phyloP scores from a whole-genome alignment of 1,140 invertebrate genomes.

The Steinernema feltiae region DNA sequence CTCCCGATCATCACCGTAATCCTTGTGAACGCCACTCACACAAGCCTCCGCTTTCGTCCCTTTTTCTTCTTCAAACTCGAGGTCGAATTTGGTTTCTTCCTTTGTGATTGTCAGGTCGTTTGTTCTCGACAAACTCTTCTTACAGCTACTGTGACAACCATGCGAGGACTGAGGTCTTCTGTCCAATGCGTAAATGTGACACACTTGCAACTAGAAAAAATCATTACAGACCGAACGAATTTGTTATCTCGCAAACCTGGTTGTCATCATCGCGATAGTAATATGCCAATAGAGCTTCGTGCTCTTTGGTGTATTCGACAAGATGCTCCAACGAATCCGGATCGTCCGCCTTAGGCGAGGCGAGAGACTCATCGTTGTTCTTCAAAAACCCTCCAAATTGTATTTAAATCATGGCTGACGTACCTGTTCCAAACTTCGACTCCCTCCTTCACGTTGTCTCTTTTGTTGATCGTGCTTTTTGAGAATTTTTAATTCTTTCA shows the following conservation, averaged over 20 bases:
- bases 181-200: background rate
- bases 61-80: slow-evolving; percentile 6
- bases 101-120: background rate
- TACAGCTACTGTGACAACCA: background rate
- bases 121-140: background rate
- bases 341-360: slow-evolving; percentile 36
- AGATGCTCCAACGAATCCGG: slow-evolving; percentile 41
- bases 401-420: no score
- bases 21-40: background rate
- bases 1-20: background rate
- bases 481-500: slow-evolving; percentile 27
- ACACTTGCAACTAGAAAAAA: background rate
- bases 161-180: background rate
- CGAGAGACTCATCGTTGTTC: no score
- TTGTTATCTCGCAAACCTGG: background rate
- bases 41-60: background rate
- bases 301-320: slow-evolving; percentile 40
- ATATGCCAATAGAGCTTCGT: slow-evolving; percentile 40
- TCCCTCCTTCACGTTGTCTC: background rate
- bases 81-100: background rate
- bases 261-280: background rate
- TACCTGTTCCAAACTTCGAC: no score
- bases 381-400: no score
- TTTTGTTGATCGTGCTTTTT: slow-evolving; percentile 22
- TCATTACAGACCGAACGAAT: background rate